Base-by-base conservation (phyloP, 1,140 invertebrate genomes). In the Neelides sp. region DNA sequence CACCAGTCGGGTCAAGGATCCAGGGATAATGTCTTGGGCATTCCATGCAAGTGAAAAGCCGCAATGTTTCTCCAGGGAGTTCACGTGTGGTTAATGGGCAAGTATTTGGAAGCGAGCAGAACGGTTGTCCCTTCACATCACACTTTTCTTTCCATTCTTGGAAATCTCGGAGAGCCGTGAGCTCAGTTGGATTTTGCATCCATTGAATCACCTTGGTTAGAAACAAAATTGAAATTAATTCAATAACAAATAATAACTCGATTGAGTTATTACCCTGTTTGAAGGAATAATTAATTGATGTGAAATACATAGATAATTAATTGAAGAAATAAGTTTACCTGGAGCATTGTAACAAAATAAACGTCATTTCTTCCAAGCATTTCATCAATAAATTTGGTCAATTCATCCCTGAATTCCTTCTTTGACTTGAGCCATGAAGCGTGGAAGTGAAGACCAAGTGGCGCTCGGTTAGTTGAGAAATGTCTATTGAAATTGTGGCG, bases 1-100 rank as follows among this genome's bases (percentile, higher is more conserved):
- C 88, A 59, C 89, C 89, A 58, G 88, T 93, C 47, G 89, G 89
- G 70, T 94, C 88, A 57, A 91, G 74, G 61, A 94, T 80, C 89
- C 89, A 94, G 23, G 90, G 90, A 66, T 94, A 94, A 68, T 92
- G 90, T 62, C 90, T 87, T 36, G 89, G 89, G 67, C 90, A 94
- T 67, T 92, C 87, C 82, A 91, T 87, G 68, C 90, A 94, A 37
- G 89, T 93, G 71, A 92, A 91, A 30, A 94, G 74, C 64, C 87
- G 79, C 19, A 92, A 74, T 24, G 85, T 93, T 69, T 94, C 88
- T 51, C 88, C 89, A 35, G 88, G 87, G 55, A 94, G 69, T 70
- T 94, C 89, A 56, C 87, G 72, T 37, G 88, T 92, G 4, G 80
- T 90, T 55, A 93, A 68, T 1, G 85, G 83, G 66, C 89, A 93